Base-by-base conservation (phyloP, 2,888 invertebrate genomes). In the Zhuqinia jingwanae region DNA sequence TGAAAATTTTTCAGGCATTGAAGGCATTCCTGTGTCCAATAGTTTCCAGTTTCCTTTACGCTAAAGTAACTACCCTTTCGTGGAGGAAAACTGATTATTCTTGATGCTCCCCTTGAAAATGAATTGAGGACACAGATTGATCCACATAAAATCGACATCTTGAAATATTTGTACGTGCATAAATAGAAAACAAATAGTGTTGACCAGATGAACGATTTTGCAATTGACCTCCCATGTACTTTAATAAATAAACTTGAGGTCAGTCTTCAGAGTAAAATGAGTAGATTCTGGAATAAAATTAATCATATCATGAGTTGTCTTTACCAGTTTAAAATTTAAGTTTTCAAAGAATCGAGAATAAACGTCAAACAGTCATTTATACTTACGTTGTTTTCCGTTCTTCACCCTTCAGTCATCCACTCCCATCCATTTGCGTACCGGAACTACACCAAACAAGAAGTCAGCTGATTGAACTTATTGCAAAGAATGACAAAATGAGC, bases 1-100 rank as follows among this genome's bases (percentile, higher is more conserved):
- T 36, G 56, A 47, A 63, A 82, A 22, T 75, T 82, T 63, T n/a
- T 60, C 6, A 63, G 25, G 30, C 82, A 82, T n/a, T 27, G 75
- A 13, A 50, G 27, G 36, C 82, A 82, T 75, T 63, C 63, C 25
- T 75, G 82, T 75, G 82, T 75, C 82, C 82, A 82, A 82, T 82
- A 82, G 82, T 75, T 82, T 82, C 82, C 82, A 75, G 15, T 76
- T 76, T 30, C 53, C n/a, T 45, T 15, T 22, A 47, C 13, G 15
- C n/a, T 25, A 10, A 22, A 0, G 11, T 47, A 25, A 20, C 17
- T 27, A 27, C 17, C 27, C 5, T 13, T 36, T 15, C 30, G 2
- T 1, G 42, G 10, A 11, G 17, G 11, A 17, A 17, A 42, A 10
- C 17, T 17, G 11, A 22, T 17, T 27, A 25, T 25, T 22, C 27